Evolutionary conservation across 1,140 invertebrate species (phyloP).

Genomic region (Drosophila kikkawai): DNA sequence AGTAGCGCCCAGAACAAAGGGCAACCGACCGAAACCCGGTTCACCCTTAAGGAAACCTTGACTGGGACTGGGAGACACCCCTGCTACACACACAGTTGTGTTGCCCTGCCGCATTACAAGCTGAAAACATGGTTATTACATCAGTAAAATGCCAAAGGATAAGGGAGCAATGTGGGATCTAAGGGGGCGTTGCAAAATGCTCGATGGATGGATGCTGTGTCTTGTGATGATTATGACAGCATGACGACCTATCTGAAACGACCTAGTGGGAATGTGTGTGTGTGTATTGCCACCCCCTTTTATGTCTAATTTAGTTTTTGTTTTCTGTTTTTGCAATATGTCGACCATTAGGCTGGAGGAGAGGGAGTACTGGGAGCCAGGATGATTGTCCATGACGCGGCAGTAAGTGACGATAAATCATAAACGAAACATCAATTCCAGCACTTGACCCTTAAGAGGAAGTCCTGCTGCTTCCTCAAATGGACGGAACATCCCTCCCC

Average conservation of each 20-base stretch:
- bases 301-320: slow-evolving; percentile 78
- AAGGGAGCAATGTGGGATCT: slow-evolving; percentile 37
- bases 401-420: slow-evolving; percentile 82
- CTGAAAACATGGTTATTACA: slow-evolving; percentile 85
- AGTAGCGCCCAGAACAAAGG: slow-evolving; percentile 43
- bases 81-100: slow-evolving; percentile 25
- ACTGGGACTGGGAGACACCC: slow-evolving; percentile 39
- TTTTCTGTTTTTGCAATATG: slow-evolving; percentile 79
- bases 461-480: slow-evolving; percentile 32
- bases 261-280: slow-evolving; percentile 3
- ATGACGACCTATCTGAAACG: slow-evolving; percentile 68
- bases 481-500: not conserved
- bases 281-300: slow-evolving; percentile 28
- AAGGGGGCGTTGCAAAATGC: slow-evolving; percentile 75
- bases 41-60: slow-evolving; percentile 49
- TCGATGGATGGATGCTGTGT: slow-evolving; percentile 74
- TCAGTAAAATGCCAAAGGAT: slow-evolving; percentile 61
- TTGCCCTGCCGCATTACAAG: slow-evolving; percentile 83
- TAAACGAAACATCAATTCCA: slow-evolving; percentile 85
- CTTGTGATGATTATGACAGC: slow-evolving; percentile 84
- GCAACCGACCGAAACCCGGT: slow-evolving; percentile 25
- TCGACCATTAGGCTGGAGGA: slow-evolving; percentile 60
- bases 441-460: slow-evolving; percentile 77
- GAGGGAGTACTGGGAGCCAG: not conserved
- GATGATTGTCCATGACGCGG: slow-evolving; percentile 61